Base-by-base conservation (phyloP, 1,140 invertebrate genomes). In the Drosophila kikkawai region DNA sequence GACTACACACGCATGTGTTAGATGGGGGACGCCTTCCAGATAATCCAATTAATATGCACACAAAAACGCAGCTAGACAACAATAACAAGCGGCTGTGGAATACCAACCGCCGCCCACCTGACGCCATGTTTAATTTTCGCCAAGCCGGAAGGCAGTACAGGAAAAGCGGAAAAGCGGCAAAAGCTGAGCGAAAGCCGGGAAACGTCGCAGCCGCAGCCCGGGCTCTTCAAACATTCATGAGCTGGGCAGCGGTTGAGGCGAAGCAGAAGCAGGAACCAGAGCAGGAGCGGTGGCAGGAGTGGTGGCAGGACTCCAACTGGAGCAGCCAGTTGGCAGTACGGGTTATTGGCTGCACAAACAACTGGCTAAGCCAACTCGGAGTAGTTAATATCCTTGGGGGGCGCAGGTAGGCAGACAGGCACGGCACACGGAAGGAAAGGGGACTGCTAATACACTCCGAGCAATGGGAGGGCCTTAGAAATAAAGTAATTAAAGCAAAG, bases 41-140 rank as follows among this genome's bases (percentile, higher is more conserved):
- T 90, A 88, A 88, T 88, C 85, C 82, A 86, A 86, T 86, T 86
- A 87, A 86, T 86, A 86, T 86, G 82, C 82, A 86, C 79, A 88
- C 85, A 88, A 90, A 88, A 88, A 88, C 79, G 77, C 75, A 77
- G 70, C 55, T 74, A 74, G 70, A 74, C 70, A 73, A 73, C 70
- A 74, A 73, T 60, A 74, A 73, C 70, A 73, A 60, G 70, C 39
- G 41, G 41, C 55, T 22, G 7, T 17, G 13, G 53, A 58, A 34
- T 37, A 29, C 61, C 34, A 15, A 11, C 17, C 50, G 51, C 4
- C 55, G 11, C 41, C 51, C 70, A 60, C 67, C 70, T 51, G 70
- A 59, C 70, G 70, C 70, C 68, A 73, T 73, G 70, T 73, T 73
- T 73, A 73, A 73, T 73, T 73, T 73, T 73, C 67, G 45, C 53